Evolutionary conservation across 1,140 invertebrate species (phyloP).

Genomic region (Agrilus planipennis): DNA sequence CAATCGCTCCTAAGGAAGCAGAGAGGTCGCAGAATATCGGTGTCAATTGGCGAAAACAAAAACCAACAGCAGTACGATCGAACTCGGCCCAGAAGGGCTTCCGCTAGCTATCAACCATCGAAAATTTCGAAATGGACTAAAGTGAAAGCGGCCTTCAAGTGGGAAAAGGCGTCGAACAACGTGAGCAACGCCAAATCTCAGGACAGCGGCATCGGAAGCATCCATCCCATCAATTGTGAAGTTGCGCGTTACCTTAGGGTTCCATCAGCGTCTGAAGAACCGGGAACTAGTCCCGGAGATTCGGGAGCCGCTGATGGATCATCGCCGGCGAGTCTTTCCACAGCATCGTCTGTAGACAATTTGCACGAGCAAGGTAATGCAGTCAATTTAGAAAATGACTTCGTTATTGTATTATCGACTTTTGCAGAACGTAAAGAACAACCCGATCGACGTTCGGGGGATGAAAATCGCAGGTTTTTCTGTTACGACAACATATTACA

Average conservation of each 20-base stretch:
- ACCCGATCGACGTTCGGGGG: too few relatives aligned
- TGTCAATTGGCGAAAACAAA: constrained; percentile 18
- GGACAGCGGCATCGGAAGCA: constrained; percentile 33
- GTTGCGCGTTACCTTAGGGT: constrained; percentile 11
- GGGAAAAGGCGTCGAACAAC: constrained; percentile 45
- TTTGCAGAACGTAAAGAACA: too few relatives aligned
- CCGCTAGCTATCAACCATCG: constrained; percentile 30
- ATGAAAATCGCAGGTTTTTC: too few relatives aligned
- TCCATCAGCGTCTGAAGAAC: constrained; percentile 28
- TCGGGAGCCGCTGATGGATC: constrained; percentile 35
- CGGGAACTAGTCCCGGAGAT: constrained; percentile 38
- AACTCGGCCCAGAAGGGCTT: constrained; percentile 33
- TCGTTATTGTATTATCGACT: too few relatives aligned
- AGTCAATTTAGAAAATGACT: too few relatives aligned
- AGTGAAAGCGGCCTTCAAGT: constrained; percentile 70
- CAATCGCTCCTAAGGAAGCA: constrained; percentile 15
- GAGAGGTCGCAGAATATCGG: constrained; percentile 17
- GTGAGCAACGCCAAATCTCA: constrained; percentile 31
- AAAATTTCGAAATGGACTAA: constrained; percentile 71
- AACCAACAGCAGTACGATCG: constrained; percentile 17
- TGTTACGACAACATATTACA: too few relatives aligned
- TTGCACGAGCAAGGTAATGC: constrained; percentile 27
- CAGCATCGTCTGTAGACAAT: constrained; percentile 42
- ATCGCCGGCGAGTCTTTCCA: constrained; percentile 35
- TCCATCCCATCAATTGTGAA: constrained; percentile 29